Base-by-base conservation (phyloP, 2,113 vertebrate genomes). In the Ibidorhyncha struthersii region DNA sequence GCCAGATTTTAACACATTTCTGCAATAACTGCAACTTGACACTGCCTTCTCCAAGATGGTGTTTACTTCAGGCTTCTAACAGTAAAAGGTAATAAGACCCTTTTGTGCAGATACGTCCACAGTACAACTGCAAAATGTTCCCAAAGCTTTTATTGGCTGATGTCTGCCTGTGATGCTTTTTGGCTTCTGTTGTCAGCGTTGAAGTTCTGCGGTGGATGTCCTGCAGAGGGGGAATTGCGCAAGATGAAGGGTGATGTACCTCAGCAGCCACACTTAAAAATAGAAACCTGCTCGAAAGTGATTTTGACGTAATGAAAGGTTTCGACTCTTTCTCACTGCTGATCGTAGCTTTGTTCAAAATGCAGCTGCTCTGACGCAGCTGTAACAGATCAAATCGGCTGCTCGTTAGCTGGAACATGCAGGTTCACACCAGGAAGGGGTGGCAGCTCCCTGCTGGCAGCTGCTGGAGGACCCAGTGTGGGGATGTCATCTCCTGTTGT, bases 371-470 rank as follows among this genome's bases (percentile, higher is more conserved):
- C 30, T 14, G 47, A 1, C 8, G 3, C 6, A 14, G 73, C 55
- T 71, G 1, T 36, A 36, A 12, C 12, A 2, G 43, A 10, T 12
- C 1, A 5, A 30, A 17, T 25, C 1, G 8, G 53, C 63, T 12
- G 9, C 52, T 59, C 3, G 0, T 65, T 17, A 32, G 40, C 36
- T 25, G 52, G 34, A n/a, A 22, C 2, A 1, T 4, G 45, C 49
- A 20, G 34, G 50, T 20, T 82, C 13, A 1, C 27, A 8, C 6
- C 23, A 22, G 58, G 36, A 67, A 23, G 17, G 9, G 29, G 6
- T 53, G 70, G 71, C 47, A 43, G 86, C 23, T 69, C 47, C 29
- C 8, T 1, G 0, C 19, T 0, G 5, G 38, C 1, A 8, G 82
- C 55, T 61, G 14, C 36, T 45, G 86, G 21, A 47, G 36, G 18